Percentiles rank a stretch among this genome's conserved stretches.
Conservation (phyloP, 2,797 vertebrate genomes). For the Orestias chungarensis region DNA sequence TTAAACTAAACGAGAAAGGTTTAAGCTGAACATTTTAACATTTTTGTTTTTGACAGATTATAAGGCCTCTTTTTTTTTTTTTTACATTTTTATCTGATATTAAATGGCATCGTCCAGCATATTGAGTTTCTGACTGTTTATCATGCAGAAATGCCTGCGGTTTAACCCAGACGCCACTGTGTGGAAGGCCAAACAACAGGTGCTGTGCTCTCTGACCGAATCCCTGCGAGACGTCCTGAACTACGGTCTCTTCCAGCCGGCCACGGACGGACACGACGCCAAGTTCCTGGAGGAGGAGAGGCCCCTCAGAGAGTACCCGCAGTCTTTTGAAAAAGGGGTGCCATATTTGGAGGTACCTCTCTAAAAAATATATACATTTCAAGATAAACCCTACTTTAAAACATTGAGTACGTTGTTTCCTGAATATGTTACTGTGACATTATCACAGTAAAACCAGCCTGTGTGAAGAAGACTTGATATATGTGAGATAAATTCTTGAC, state of each 20-base stretch:
- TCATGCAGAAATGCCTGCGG: constrained; percentile 89
- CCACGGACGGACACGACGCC: constrained; percentile 91
- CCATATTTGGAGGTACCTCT: constrained; percentile 90
- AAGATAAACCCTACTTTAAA: background rate
- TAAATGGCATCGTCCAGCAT: background rate
- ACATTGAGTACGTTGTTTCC: constrained; percentile 2
- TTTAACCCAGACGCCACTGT: constrained; percentile 93
- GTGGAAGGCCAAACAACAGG: constrained; percentile 96
- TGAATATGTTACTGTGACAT: constrained; percentile 30
- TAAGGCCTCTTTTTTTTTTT: too few relatives aligned
- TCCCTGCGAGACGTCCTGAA: constrained; percentile 93
- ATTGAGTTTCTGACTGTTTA: background rate
- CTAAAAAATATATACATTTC: too few relatives aligned
- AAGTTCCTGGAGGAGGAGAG: constrained; percentile 95
- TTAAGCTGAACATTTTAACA: too few relatives aligned
- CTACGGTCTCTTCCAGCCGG: constrained; percentile 94
- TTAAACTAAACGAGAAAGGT: too few relatives aligned
- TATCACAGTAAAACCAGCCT: background rate
- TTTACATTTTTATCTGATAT: too few relatives aligned
- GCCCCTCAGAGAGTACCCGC: constrained; percentile 91
- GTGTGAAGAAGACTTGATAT: background rate
- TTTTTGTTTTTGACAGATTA: too few relatives aligned
- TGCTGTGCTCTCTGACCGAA: constrained; percentile 91
- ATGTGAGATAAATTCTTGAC: background rate
- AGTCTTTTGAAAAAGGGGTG: constrained; percentile 94